Conservation (phyloP, 1,140 invertebrate species). For the Platyscapa corneri region DNA sequence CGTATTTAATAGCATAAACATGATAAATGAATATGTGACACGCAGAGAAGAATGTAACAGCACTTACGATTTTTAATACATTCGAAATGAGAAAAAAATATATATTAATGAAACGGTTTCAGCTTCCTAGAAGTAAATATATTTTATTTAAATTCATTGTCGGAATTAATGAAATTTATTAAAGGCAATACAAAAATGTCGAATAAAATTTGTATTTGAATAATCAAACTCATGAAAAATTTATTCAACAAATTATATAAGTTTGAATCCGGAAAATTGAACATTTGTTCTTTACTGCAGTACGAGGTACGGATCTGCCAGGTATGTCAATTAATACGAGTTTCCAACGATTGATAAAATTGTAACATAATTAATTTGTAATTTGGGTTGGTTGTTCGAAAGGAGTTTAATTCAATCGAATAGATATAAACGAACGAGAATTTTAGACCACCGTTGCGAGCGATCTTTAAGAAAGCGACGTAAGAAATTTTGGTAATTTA, state of each 20-base stretch:
- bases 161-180: not conserved
- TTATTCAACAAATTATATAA: too few relatives aligned
- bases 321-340: not conserved
- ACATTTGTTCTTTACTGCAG: too few relatives aligned
- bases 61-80: not conserved
- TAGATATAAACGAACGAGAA: not conserved
- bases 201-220: too few relatives aligned
- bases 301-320: too few relatives aligned
- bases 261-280: too few relatives aligned
- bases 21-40: not conserved
- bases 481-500: too few relatives aligned
- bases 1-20: not conserved
- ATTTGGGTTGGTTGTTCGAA: too few relatives aligned
- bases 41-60: not conserved
- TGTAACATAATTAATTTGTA: not conserved
- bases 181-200: too few relatives aligned
- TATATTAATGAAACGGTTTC: not conserved
- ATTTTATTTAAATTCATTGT: not conserved
- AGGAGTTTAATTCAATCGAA: not conserved
- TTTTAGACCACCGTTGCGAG: not conserved
- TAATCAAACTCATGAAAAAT: too few relatives aligned
- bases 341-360: not conserved
- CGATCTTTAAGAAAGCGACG: not conserved
- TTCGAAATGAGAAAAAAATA: not conserved
- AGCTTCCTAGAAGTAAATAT: not conserved